Percentiles rank a stretch among this genome's conserved stretches.
Evolutionary conservation across 2,888 invertebrate species (phyloP).

Genomic region (Nowickia ferox): DNA sequence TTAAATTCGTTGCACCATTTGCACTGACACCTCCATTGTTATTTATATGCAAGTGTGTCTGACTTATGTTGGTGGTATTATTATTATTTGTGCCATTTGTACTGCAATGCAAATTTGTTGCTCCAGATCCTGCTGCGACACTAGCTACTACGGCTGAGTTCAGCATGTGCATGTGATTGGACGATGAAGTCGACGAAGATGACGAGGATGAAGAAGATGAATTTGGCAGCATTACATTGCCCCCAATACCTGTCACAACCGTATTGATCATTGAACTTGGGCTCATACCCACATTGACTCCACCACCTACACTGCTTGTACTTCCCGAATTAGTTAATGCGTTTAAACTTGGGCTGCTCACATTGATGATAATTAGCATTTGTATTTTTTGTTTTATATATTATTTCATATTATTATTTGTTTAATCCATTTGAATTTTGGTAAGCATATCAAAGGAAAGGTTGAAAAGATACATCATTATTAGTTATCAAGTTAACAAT

Average conservation of each 20-base stretch:
- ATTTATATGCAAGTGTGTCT: constrained; percentile 46
- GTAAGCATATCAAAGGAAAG: constrained; percentile 61
- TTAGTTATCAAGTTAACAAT: constrained; percentile 54
- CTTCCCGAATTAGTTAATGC: constrained; percentile 64
- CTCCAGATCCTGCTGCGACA: constrained; percentile 43
- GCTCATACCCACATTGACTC: constrained; percentile 71
- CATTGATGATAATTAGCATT: constrained; percentile 28
- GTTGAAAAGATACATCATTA: constrained; percentile 63
- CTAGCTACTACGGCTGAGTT: constrained; percentile 63
- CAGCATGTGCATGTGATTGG: constrained; percentile 79
- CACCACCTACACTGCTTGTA: constrained; percentile 62
- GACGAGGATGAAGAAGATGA: constrained; percentile 82
- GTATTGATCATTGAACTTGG: constrained; percentile 78
- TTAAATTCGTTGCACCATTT: constrained; percentile 54
- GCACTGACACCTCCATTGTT: constrained; percentile 48
- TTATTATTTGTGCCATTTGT: constrained; percentile 59
- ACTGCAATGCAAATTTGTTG: constrained; percentile 59
- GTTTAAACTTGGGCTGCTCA: constrained; percentile 67
- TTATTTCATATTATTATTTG: constrained; percentile 24
- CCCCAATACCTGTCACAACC: constrained; percentile 80
- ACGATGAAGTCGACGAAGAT: constrained; percentile 80
- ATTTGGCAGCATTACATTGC: constrained; percentile 81
- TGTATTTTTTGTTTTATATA: neutral
- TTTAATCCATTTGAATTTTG: constrained; percentile 52
- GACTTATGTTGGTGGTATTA: constrained; percentile 39